Percentiles rank a stretch among this genome's conserved stretches.
Evolutionary conservation across 2,888 invertebrate species (phyloP).

Genomic region (Drosophila eohydei): DNA sequence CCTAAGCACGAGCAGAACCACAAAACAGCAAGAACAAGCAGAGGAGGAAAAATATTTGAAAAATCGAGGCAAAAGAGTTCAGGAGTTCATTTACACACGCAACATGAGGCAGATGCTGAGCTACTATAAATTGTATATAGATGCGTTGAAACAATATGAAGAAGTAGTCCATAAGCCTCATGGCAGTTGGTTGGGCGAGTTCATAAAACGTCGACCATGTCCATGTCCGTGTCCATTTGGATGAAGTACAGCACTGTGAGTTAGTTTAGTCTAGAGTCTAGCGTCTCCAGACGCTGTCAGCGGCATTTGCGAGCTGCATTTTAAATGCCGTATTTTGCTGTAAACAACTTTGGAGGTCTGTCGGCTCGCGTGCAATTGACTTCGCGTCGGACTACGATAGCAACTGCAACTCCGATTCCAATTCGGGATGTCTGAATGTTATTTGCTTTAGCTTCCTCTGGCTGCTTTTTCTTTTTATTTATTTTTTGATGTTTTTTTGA

Average conservation of each 20-base stretch:
- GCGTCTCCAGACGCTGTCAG: constrained; percentile 18
- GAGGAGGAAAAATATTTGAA: neutral
- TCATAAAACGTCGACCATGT: constrained; percentile 50
- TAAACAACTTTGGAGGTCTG: constrained; percentile 77
- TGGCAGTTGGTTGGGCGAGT: constrained; percentile 29
- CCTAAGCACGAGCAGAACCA: constrained; percentile 24
- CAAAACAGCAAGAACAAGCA: constrained; percentile 1
- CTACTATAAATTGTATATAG: constrained; percentile 44
- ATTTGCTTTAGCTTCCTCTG: constrained; percentile 14
- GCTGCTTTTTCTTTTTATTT: constrained; percentile 8
- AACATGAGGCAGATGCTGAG: constrained; percentile 39
- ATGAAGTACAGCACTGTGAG: constrained; percentile 15
- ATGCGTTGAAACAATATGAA: constrained; percentile 14
- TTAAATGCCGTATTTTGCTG: constrained; percentile 66
- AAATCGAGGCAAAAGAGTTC: constrained; percentile 27
- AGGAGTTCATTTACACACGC: constrained; percentile 55
- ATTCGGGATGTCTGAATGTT: constrained; percentile 53
- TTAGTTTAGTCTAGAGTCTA: constrained; percentile 38
- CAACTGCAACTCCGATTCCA: constrained; percentile 27
- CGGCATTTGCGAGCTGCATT: constrained; percentile 45
- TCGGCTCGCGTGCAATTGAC: constrained; percentile 40
- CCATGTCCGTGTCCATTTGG: constrained; percentile 33
- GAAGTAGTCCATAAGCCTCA: constrained; percentile 5
- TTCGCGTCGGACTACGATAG: constrained; percentile 24
- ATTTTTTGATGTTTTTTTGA: constrained; percentile 77